Evolutionary conservation across 37 sponge, comb jelly and placozoan species (phyloP).

Genomic region (Beroe forskalii): DNA sequence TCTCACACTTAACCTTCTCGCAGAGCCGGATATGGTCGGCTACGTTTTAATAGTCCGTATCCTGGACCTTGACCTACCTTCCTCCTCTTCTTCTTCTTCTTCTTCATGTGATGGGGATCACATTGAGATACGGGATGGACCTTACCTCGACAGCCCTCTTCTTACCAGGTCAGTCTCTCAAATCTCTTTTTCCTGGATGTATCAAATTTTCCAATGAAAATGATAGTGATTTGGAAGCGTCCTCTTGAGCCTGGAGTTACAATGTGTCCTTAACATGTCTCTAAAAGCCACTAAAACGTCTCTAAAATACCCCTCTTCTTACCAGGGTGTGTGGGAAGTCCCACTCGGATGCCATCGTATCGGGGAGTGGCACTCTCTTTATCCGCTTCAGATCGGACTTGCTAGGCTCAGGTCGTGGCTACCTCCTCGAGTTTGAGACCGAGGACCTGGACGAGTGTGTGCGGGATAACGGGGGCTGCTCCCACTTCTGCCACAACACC

Average conservation of each 20-base stretch:
- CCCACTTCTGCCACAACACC: slow-evolving; percentile 1
- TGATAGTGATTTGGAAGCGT: too few species aligned
- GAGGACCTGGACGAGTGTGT: slow-evolving; percentile 40
- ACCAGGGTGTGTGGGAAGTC: slow-evolving; percentile 45
- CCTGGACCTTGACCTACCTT: background rate
- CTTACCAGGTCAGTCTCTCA: slow-evolving; percentile 16
- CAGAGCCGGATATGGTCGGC: slow-evolving; percentile 34
- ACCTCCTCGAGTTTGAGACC: slow-evolving; percentile 53
- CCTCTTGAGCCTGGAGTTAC: too few species aligned
- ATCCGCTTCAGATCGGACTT: slow-evolving; percentile 12
- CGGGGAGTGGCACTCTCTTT: background rate
- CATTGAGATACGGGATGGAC: slow-evolving; percentile 44
- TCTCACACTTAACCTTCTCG: background rate
- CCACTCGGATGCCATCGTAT: slow-evolving; percentile 29
- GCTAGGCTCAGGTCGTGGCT: slow-evolving; percentile 1
- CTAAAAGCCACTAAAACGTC: background rate
- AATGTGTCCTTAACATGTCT: too few species aligned
- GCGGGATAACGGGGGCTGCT: slow-evolving; percentile 35
- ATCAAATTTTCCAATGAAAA: too few species aligned
- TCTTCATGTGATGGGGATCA: background rate
- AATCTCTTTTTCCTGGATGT: too few species aligned
- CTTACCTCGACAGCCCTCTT: slow-evolving; percentile 7
- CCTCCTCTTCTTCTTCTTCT: background rate
- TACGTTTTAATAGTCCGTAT: slow-evolving; percentile 48
- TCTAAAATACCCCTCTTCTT: background rate